Percentiles rank a stretch among this genome's conserved stretches.
These are phyloP conservation scores for Daboia siamensis DNA, from an alignment of 2,113 vertebrate species.

Conservation along the genomic window DNA sequence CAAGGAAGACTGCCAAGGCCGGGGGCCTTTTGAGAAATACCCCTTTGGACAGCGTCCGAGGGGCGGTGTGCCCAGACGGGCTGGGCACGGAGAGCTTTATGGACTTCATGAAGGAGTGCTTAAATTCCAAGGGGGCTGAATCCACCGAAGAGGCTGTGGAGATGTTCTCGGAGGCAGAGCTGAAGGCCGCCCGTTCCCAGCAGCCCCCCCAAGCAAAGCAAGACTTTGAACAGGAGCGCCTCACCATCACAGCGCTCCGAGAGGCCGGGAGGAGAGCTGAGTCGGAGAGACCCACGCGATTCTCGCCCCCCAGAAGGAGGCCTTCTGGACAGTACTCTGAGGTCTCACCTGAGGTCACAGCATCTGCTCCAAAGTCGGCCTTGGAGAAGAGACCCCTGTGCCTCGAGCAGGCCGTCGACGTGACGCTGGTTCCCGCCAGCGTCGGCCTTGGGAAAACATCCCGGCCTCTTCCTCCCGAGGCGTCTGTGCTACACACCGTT, in stretches of 20 bases:
- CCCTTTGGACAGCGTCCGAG: neutral
- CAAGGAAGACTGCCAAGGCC: neutral
- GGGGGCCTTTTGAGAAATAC: neutral
- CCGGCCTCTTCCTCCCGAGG: neutral
- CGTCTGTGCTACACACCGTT: slow-evolving; percentile 73
- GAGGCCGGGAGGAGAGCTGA: slow-evolving; percentile 61
- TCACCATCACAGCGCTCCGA: slow-evolving; percentile 80
- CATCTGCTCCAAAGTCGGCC: slow-evolving; percentile 18
- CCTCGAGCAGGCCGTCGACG: slow-evolving; percentile 11
- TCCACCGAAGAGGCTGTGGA: slow-evolving; percentile 55
- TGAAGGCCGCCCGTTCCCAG: neutral
- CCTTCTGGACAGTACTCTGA: neutral
- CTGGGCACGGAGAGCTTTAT: slow-evolving; percentile 72
- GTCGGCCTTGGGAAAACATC: slow-evolving; percentile 26
- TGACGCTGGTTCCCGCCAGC: slow-evolving; percentile 22
- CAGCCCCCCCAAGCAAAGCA: slow-evolving; percentile 55
- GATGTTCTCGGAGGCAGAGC: slow-evolving; percentile 26
- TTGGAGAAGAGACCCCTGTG: slow-evolving; percentile 26
- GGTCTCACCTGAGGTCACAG: neutral
- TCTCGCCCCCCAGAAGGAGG: slow-evolving; percentile 15
- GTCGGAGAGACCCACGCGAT: neutral
- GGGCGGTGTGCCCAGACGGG: slow-evolving; percentile 43
- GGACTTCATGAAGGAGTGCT: slow-evolving; percentile 77
- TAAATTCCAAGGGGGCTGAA: slow-evolving; percentile 69
- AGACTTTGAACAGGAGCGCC: slow-evolving; percentile 79